A percentile compares a stretch with the other conserved stretches of the same genome.
Evolutionary conservation across 2,888 invertebrate species (phyloP).

Genomic region (Chironomus riparius): DNA sequence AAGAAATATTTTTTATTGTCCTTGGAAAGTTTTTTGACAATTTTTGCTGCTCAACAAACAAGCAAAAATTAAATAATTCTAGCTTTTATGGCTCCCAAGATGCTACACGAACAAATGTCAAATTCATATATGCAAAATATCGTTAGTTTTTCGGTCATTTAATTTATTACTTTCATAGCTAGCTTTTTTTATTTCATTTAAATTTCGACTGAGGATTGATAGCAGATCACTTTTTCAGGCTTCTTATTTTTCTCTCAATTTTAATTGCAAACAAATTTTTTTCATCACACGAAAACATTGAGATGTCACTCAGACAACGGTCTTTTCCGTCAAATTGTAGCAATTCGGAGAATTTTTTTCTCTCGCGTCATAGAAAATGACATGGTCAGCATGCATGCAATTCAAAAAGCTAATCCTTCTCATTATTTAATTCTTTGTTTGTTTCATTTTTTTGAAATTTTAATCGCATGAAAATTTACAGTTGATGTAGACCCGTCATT

Average conservation of each 20-base stretch:
- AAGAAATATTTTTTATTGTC: background rate
- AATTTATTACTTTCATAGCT: background rate
- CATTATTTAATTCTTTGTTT: background rate
- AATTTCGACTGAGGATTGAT: background rate
- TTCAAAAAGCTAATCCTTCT: background rate
- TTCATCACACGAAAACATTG: background rate
- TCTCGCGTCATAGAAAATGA: no score
- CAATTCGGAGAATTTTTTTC: background rate
- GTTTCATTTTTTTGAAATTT: background rate
- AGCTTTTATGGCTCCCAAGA: conserved; percentile 1
- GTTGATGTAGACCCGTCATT: background rate
- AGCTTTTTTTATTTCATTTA: no score
- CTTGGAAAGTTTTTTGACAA: conserved; percentile 22
- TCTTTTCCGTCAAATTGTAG: background rate
- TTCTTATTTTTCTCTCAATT: background rate
- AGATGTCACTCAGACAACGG: background rate
- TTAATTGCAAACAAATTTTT: background rate
- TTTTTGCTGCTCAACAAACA: background rate
- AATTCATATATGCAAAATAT: background rate
- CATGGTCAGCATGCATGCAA: no score
- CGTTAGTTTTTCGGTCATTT: background rate
- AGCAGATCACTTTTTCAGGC: background rate
- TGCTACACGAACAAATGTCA: background rate
- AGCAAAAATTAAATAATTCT: background rate
- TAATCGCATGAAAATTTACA: background rate